phyloP scores from a whole-genome alignment of 1,140 invertebrate genomes.

The Papilio polytes region DNA sequence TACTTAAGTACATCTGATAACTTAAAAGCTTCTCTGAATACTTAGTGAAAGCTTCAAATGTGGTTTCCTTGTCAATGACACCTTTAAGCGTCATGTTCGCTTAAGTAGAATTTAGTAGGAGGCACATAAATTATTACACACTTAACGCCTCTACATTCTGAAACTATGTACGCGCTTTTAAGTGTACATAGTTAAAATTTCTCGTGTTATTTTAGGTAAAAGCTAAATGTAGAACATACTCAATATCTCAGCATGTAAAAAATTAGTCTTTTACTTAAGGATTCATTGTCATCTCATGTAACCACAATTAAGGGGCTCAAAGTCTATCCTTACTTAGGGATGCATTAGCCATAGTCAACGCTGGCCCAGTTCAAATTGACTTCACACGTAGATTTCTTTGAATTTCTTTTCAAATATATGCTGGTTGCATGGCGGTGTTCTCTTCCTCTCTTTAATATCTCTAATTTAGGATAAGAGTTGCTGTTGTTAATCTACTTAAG shows the following conservation, averaged over 20 bases:
- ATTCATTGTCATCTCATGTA: too few species aligned
- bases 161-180: not conserved
- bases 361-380: too few species aligned
- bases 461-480: too few species aligned
- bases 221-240: not conserved
- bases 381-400: too few species aligned
- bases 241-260: not conserved
- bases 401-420: too few species aligned
- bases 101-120: not conserved
- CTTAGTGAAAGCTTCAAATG: not conserved
- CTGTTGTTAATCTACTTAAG: too few species aligned
- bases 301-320: too few species aligned
- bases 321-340: too few species aligned
- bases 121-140: not conserved
- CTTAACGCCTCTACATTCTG: not conserved
- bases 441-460: too few species aligned
- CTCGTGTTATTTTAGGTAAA: not conserved
- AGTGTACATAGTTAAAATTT: not conserved
- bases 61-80: conserved; percentile 10
- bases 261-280: too few species aligned
- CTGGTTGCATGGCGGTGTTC: too few species aligned
- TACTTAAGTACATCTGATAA: not conserved
- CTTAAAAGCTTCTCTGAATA: not conserved
- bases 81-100: not conserved
- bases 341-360: too few species aligned